Evolutionary conservation across 2,888 invertebrate genomes (phyloP), one percentile per base, ranked within the genome.

Genomic region (Stictocephala bisonia): DNA sequence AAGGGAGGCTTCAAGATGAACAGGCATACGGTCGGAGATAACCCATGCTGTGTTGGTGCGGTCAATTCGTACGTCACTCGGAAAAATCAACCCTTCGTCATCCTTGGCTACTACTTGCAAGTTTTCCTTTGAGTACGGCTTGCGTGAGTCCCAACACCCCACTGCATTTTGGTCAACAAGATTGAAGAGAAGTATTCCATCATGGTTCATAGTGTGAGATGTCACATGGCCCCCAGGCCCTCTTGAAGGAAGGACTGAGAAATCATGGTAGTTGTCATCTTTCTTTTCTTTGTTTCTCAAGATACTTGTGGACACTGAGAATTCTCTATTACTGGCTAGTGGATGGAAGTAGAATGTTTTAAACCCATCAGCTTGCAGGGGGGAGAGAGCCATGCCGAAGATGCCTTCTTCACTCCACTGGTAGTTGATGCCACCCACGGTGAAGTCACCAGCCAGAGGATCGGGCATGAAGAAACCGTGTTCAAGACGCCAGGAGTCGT

Each of bases 321-420:
- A 94, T 82, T 93, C 92, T 1, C 92, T 88, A 81, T 91, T 87
- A 81, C 93, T 93, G 73, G 93, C 90, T 75, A 95, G 83, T 0
- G 94, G 92, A 81, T 91, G 92, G 85, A 94, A 94, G 84, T 89
- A 93, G 48, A 94, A 85, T 0, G 89, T 90, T 79, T 91, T 88
- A 81, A 85, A 91, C 18, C 93, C 93, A 80, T 91, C 90, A 9
- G 85, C 80, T 15, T 89, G 88, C 3, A 87, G 81, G 0, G 93
- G 90, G 0, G 93, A 90, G 1, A 93, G 82, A 0, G 91, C 88
- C 83, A 93, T 89, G 0, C 94, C 94, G 78, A 94, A 94, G 75
- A 93, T 90, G 13, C 93, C 93, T 84, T 93, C 94, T 77, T 90
- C 89, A 24, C 89, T 89, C 94, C 94, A 95, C 83, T 94, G 93